Base-by-base conservation (phyloP, 2,113 vertebrate species). In the Myiopsitta monachus region DNA sequence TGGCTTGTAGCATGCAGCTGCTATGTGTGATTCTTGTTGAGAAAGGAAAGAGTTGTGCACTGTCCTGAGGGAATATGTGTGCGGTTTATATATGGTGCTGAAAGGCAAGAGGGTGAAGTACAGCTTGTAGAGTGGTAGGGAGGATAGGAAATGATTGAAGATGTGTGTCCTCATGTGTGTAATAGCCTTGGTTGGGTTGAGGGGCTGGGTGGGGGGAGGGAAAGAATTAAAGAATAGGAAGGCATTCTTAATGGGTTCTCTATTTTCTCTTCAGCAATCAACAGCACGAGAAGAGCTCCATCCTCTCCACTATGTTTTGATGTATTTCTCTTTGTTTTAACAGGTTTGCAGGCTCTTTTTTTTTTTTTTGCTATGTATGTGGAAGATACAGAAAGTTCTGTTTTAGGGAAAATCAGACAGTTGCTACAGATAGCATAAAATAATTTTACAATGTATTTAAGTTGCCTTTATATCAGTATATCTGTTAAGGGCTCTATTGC, bases 121-220 rank as follows among this genome's bases (percentile, higher is more conserved):
- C 11, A 7, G 87, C 88, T 75, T 90, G 59, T 41, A 70, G 85
- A 97, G 87, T 91, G 95, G 83, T 95, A 76, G 95, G 87, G 96
- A 97, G 92, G 94, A 95, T 96, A 72, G 83, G 84, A 95, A 94
- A 94, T 97, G 95, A 97, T 95, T 95, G 97, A 97, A 95, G 89
- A 95, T 92, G 91, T 97, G 95, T 97, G 95, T 96, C 96, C 82
- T 97, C 97, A 97, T 96, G 96, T 97, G 96, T 96, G 95, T 97
- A 97, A 96, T 97, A 96, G 88, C 94, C 59, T 96, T 0, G 2
- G 86, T 91, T 94, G 88, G 88, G 81, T 86, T 93, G 91, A 97
- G 90, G 94, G 81, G 28, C 72, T 94, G 87, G 61, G 28, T 62
- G 78, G 92, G 89, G 91, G 94, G 74, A 95, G 95, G 96, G 89